phyloP scores from a whole-genome alignment of 2,888 invertebrate genomes.

The Clusia tigrina region DNA sequence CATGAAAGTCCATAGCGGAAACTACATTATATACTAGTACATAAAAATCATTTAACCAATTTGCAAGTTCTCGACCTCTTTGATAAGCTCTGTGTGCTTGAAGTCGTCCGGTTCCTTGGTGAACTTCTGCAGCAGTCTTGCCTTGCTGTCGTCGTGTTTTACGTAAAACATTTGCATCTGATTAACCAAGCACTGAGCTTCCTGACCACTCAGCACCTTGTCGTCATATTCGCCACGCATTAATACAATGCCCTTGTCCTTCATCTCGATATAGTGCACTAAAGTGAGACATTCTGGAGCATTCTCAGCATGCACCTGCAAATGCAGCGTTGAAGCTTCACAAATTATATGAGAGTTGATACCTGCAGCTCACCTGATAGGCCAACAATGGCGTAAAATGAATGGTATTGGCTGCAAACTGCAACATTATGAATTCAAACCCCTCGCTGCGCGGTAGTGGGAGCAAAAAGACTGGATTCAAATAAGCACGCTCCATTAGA shows the following conservation, averaged over 20 bases:
- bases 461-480: conserved; percentile 77
- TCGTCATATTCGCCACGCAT: conserved; percentile 89
- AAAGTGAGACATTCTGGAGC: conserved; percentile 87
- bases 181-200: conserved; percentile 87
- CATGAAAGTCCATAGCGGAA: no score
- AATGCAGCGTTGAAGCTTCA: conserved; percentile 9
- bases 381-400: conserved; percentile 87
- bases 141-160: conserved; percentile 71
- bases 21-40: no score
- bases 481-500: conserved; percentile 69
- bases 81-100: conserved; percentile 82
- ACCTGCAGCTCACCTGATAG: conserved; percentile 74
- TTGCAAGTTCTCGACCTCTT: conserved; percentile 75
- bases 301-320: conserved; percentile 82
- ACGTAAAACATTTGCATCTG: conserved; percentile 86
- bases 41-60: conserved; percentile 59
- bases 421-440: conserved; percentile 85
- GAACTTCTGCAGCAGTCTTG: conserved; percentile 73
- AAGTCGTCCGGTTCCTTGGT: conserved; percentile 77
- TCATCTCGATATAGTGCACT: conserved; percentile 79
- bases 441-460: conserved; percentile 83
- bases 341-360: neutral
- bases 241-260: conserved; percentile 76
- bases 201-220: conserved; percentile 76
- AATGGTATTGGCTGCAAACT: conserved; percentile 75